Conservation (phyloP, 2,113 vertebrate species). For the Lycaon pictus region DNA sequence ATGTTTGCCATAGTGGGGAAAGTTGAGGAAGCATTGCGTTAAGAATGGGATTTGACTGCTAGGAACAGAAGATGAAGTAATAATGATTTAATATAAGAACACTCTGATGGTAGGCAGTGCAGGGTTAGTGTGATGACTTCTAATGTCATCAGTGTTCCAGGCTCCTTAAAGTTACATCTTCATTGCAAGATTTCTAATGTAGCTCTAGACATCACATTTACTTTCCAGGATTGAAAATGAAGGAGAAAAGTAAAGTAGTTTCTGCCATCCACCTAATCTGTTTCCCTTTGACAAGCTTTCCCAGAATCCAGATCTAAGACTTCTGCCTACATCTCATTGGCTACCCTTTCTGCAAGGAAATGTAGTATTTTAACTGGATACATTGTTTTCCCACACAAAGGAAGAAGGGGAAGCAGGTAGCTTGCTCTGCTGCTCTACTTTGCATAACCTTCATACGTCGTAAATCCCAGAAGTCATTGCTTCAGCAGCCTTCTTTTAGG, state of each 20-base stretch:
- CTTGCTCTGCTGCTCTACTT: not conserved
- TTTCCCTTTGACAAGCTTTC: conserved; percentile 23
- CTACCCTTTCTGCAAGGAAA: not conserved
- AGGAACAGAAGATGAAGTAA: not conserved
- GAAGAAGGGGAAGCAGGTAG: not conserved
- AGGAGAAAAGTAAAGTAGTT: conserved; percentile 5
- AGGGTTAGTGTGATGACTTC: not conserved
- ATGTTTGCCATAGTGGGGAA: not conserved
- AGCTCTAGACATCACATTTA: not conserved
- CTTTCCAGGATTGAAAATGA: not conserved
- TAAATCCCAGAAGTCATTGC: not conserved
- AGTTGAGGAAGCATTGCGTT: conserved; percentile 20
- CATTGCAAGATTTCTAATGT: not conserved
- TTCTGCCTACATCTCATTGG: not conserved
- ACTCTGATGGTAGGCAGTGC: not conserved
- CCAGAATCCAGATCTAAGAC: not conserved
- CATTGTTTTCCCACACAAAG: not conserved
- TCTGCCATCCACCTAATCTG: not conserved
- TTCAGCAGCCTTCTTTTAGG: not conserved
- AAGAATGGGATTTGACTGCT: not conserved
- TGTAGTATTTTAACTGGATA: not conserved
- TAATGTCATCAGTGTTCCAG: not conserved
- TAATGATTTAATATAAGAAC: conserved; percentile 8
- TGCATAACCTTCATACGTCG: not conserved
- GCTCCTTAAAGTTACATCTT: conserved; percentile 16